Evolutionary conservation across 2,797 vertebrate genomes (phyloP).

Genomic region (Ficedula albicollis): DNA sequence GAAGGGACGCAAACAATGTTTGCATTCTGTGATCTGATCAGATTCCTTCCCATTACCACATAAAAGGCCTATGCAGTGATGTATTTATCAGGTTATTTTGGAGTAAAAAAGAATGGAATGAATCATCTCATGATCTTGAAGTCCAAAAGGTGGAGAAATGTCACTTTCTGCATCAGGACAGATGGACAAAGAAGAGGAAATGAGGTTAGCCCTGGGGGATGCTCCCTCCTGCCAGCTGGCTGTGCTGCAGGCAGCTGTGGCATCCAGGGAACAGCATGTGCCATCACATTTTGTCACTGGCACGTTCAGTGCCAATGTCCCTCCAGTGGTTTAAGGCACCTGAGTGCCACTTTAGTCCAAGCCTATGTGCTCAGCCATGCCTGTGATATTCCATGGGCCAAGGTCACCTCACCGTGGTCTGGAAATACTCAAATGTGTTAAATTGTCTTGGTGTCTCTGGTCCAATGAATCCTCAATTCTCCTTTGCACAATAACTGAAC

Average conservation of each 20-base stretch:
- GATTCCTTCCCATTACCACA: neutral
- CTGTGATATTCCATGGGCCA: neutral
- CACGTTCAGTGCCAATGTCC: neutral
- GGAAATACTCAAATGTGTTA: neutral
- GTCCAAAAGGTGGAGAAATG: neutral
- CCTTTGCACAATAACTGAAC: neutral
- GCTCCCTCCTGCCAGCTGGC: neutral
- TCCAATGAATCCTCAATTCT: neutral
- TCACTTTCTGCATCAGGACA: neutral
- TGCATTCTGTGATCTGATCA: conserved; percentile 17
- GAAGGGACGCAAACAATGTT: neutral
- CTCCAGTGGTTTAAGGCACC: neutral
- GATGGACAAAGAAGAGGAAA: neutral
- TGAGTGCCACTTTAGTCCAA: neutral
- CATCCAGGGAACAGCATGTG: neutral
- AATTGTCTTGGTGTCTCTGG: neutral
- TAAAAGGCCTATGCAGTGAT: neutral
- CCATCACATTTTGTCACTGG: neutral
- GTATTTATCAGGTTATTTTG: neutral
- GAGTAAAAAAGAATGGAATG: neutral
- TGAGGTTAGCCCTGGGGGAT: neutral
- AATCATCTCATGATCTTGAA: neutral
- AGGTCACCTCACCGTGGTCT: neutral
- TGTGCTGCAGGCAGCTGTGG: neutral
- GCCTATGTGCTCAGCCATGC: neutral